Evolutionary conservation across 2,113 vertebrate species (phyloP), one percentile per base, ranked within the genome.

Genomic region (Saimiri boliviensis): DNA sequence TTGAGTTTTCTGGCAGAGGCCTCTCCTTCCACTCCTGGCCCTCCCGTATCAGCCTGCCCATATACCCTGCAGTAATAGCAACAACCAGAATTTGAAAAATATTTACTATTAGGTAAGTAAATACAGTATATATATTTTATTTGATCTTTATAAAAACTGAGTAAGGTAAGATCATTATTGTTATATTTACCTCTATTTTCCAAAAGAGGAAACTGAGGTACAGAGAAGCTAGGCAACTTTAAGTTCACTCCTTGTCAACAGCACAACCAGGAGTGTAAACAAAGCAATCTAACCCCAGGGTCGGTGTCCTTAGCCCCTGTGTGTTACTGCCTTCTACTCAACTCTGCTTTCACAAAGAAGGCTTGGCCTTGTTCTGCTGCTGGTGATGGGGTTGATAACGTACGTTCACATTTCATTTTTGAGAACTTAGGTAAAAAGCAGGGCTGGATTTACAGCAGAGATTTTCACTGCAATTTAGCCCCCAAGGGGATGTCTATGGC

Each of bases 111-210:
- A 11, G 42, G 32, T 30, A 71, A 27, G 32, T 47, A 73, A 91
- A 35, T 13, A 63, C 10, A 45, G 54, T 68, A 49, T 6, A n/a
- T 37, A 20, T 32, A 63, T 74, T 63, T 92, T 82, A 92, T 19
- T 90, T 66, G 63, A 68, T 45, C 9, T 56, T 56, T 71, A 56
- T 23, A 71, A 83, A 94, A 91, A 35, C 21, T 0, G 7, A 58
- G 76, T 58, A 52, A n/a, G 19, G 68, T 73, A 56, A 47, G 40
- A 76, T 91, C 42, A 27, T 74, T 66, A 45, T 45, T 92, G 70
- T 89, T 85, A 76, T 60, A 90, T 71, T 79, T 71, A 90, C 27
- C 35, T 12, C 49, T n/a, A 3, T 35, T 96, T 92, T 93, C 86
- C 49, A 95, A 77, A 95, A 86, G 37, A 93, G 47, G 19, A 76